Base-by-base conservation (phyloP, 2,113 vertebrate species). In the Archilochus colubris region DNA sequence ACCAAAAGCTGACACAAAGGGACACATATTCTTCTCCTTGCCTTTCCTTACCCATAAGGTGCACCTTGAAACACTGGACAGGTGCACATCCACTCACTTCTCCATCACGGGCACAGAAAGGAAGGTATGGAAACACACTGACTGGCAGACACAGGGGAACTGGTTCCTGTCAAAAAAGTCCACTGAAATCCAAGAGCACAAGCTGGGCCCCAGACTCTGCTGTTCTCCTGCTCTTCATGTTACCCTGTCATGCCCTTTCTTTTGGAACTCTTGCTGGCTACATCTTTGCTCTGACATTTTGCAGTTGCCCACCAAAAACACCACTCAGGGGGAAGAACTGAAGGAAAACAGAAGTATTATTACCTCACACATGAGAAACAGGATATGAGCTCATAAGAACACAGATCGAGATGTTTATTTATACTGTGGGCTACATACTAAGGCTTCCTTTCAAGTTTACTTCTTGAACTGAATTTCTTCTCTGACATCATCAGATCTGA, bases 181-280 rank as follows among this genome's bases (percentile, higher is more conserved):
- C 31, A 36, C 18, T 38, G 38, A 86, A 51, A 69, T 33, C 15
- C 62, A 55, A 62, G 6, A 74, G 33, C 15, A 28, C 22, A 44
- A 67, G 31, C 50, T 31, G 23, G 31, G 27, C 21, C 43, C 11
- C 36, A 70, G 22, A 22, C 25, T 58, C 74, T n/a, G 48, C 36
- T 46, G 9, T 40, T 44, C 57, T 94, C 33, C 67, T 38, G 33
- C 57, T 53, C 33, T 21, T 31, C 0, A 0, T 17, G 24, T 66
- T 27, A 62, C 22, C 48, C 36, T 0, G 0, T 7, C 31, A 8
- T 3, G 14, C n/a, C 31, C 57, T 19, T 23, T 40, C n/a, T 33
- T 33, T 70, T 17, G 40, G 40, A 12, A 43, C 43, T 79, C 62
- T 46, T 55, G 17, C 30, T 61, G 36, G 51, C 21, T 55, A 14